These are phyloP conservation scores for Ceraclea dissimilis DNA, from an alignment of 2,888 invertebrate species.

Conservation along the genomic window DNA sequence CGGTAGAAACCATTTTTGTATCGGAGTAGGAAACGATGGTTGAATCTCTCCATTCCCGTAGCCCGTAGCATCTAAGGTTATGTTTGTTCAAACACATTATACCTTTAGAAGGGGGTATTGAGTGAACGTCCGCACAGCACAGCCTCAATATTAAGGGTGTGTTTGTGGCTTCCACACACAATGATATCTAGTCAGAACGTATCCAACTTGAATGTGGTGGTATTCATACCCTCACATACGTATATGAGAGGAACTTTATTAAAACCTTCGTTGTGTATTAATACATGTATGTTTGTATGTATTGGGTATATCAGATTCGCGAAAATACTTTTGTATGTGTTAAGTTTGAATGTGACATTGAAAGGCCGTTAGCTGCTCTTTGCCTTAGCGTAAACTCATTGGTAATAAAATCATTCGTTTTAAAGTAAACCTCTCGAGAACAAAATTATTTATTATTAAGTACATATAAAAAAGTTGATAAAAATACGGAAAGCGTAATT, in stretches of 20 bases:
- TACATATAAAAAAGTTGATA: too few relatives aligned
- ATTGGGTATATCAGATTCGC: not conserved
- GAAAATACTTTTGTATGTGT: not conserved
- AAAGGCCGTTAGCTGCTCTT: conserved; percentile 16
- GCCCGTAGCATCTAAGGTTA: conserved; percentile 16
- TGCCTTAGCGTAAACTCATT: not conserved
- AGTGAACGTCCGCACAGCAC: not conserved
- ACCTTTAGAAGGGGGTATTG: conserved; percentile 7
- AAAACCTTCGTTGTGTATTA: conserved; percentile 7
- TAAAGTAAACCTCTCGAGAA: too few relatives aligned
- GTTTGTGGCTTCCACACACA: too few relatives aligned
- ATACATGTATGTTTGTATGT: not conserved
- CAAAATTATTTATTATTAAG: too few relatives aligned
- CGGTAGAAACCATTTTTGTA: conserved; percentile 15
- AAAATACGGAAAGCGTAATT: too few relatives aligned
- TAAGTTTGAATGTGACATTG: conserved; percentile 17
- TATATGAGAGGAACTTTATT: conserved; percentile 5
- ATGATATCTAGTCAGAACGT: not conserved
- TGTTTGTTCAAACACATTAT: conserved; percentile 13
- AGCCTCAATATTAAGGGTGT: not conserved
- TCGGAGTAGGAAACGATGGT: conserved; percentile 14
- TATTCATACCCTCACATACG: not conserved
- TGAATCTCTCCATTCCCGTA: not conserved
- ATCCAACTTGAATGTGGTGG: too few relatives aligned
- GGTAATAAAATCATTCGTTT: conserved; percentile 1